Percentiles rank a stretch among this genome's conserved stretches.
Evolutionary conservation across 2,888 invertebrate species (phyloP).

Genomic region (Sycophila texana): DNA sequence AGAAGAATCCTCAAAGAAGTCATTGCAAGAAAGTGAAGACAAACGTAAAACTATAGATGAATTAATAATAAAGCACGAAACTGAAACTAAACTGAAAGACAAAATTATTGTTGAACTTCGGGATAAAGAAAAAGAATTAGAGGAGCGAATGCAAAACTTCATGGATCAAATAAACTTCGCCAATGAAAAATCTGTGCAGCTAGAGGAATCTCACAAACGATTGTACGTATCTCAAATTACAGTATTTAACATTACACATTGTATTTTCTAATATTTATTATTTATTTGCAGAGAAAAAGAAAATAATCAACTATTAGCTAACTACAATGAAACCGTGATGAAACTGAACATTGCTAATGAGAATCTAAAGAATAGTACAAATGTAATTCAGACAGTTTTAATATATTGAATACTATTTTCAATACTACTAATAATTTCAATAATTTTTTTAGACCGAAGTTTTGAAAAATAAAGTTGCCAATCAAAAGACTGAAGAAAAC

Average conservation of each 20-base stretch:
- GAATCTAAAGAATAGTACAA: slow-evolving; percentile 68
- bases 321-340: slow-evolving; percentile 63
- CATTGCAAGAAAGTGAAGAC: slow-evolving; percentile 66
- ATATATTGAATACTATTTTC: slow-evolving; percentile 5
- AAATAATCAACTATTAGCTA: slow-evolving; percentile 65
- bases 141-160: slow-evolving; percentile 63
- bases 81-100: slow-evolving; percentile 76
- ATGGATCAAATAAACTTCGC: slow-evolving; percentile 65
- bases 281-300: slow-evolving; percentile 67
- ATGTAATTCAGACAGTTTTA: slow-evolving; percentile 53
- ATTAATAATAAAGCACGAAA: slow-evolving; percentile 74
- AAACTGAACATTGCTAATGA: slow-evolving; percentile 66
- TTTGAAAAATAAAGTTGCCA: slow-evolving; percentile 44
- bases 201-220: slow-evolving; percentile 64
- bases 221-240: slow-evolving; percentile 62
- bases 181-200: slow-evolving; percentile 61
- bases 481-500: slow-evolving; percentile 53
- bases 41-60: slow-evolving; percentile 73
- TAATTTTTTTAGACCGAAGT: slow-evolving; percentile 41
- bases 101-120: slow-evolving; percentile 77
- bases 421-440: neutral
- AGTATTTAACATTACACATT: neutral
- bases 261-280: slow-evolving; percentile 20
- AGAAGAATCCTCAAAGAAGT: slow-evolving; percentile 55
- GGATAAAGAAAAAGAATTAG: slow-evolving; percentile 64